These are phyloP conservation scores for Mythimna albipuncta DNA, from an alignment of 2,888 invertebrate species.

Conservation along the genomic window DNA sequence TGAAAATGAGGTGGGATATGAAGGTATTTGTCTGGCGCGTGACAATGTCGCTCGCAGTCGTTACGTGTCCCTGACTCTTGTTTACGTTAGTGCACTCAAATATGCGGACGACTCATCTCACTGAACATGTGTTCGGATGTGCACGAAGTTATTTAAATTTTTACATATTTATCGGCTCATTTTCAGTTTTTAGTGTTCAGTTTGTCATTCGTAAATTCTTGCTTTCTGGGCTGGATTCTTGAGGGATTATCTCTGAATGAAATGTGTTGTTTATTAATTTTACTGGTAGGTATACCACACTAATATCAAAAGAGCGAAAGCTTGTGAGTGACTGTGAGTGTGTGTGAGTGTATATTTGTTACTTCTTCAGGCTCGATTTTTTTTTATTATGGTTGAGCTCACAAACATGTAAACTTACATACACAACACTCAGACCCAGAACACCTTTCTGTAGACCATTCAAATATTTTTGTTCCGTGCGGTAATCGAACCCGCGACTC, in stretches of 20 bases:
- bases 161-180: conserved; percentile 37
- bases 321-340: too few species aligned
- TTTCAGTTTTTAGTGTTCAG: conserved; percentile 20
- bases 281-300: neutral
- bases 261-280: neutral
- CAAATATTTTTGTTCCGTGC: too few species aligned
- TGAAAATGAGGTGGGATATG: conserved; percentile 41
- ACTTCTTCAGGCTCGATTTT: too few species aligned
- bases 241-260: conserved; percentile 1
- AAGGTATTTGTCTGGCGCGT: conserved; percentile 39
- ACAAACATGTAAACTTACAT: too few species aligned
- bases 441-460: too few species aligned
- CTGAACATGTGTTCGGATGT: conserved; percentile 18
- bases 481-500: too few species aligned
- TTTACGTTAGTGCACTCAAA: conserved; percentile 50
- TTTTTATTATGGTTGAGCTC: too few species aligned
- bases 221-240: conserved; percentile 19
- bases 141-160: conserved; percentile 18
- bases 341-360: too few species aligned
- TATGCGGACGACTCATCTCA: conserved; percentile 49
- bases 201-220: conserved; percentile 32
- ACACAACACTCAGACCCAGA: too few species aligned
- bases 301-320: too few species aligned
- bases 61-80: conserved; percentile 22
- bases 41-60: conserved; percentile 33